Conservation (phyloP, 2,888 invertebrate species). For the Elgonia sp. region DNA sequence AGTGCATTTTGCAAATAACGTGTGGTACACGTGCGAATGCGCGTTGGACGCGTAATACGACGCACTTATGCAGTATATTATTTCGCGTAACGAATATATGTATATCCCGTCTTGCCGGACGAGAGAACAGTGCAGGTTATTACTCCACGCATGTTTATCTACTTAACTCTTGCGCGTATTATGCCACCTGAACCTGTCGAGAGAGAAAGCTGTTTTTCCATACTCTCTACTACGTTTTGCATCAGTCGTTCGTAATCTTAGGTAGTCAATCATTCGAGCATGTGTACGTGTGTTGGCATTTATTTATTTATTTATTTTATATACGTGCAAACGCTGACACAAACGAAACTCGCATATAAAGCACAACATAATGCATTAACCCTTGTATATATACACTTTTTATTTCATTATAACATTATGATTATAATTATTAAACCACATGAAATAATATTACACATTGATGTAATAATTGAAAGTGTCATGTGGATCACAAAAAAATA, state of each 20-base stretch:
- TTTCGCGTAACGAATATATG: conserved; percentile 81
- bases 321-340: conserved; percentile 30
- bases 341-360: conserved; percentile 33
- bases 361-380: background rate
- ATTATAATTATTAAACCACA: conserved; percentile 29
- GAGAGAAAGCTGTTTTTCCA: conserved; percentile 86
- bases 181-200: conserved; percentile 84
- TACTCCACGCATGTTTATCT: conserved; percentile 85
- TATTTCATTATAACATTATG: conserved; percentile 35
- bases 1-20: conserved; percentile 53
- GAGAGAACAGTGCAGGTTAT: conserved; percentile 77
- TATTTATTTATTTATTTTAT: conserved; percentile 57
- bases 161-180: conserved; percentile 84
- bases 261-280: conserved; percentile 66
- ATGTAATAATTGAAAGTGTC: conserved; percentile 64
- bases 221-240: conserved; percentile 83
- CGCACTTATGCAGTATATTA: conserved; percentile 79
- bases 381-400: background rate
- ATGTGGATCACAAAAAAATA: conserved; percentile 53
- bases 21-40: conserved; percentile 61
- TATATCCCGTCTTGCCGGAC: conserved; percentile 78
- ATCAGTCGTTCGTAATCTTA: conserved; percentile 71
- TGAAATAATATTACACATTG: conserved; percentile 22
- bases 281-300: conserved; percentile 61
- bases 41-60: conserved; percentile 73